A percentile compares a stretch with the other conserved stretches of the same genome.
phyloP scores from a whole-genome alignment of 2,113 vertebrate species.

The Colistium nudipinnis region DNA sequence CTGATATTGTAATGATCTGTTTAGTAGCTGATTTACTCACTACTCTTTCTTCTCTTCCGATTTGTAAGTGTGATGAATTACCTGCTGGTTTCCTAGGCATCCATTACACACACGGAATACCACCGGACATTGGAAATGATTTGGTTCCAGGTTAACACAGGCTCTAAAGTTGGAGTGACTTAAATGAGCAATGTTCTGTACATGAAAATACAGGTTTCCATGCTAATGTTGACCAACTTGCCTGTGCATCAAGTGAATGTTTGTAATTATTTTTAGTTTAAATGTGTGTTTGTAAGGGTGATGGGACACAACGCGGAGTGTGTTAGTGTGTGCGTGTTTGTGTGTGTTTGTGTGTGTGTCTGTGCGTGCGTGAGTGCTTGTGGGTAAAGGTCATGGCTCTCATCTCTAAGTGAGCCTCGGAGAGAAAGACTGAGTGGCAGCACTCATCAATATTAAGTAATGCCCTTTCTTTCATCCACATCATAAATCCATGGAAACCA shows the following conservation, averaged over 20 bases:
- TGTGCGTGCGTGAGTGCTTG: conserved; percentile 13
- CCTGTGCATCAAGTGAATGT: neutral
- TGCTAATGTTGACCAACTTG: conserved; percentile 4
- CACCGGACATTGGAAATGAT: conserved; percentile 54
- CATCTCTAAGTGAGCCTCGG: conserved; percentile 74
- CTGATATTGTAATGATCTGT: conserved; percentile 45
- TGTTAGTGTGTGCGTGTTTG: conserved; percentile 25
- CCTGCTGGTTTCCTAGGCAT: conserved; percentile 65
- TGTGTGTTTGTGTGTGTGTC: conserved; percentile 10
- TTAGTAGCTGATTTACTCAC: conserved; percentile 63
- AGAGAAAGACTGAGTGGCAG: conserved; percentile 71
- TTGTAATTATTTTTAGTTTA: neutral
- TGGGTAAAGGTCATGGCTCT: conserved; percentile 75
- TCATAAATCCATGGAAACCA: conserved; percentile 72
- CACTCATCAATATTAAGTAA: conserved; percentile 81
- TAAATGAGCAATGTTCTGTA: neutral
- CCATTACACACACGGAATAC: conserved; percentile 63
- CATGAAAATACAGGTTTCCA: conserved; percentile 3
- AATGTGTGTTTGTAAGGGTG: conserved; percentile 2
- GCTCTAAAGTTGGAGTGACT: conserved; percentile 29
- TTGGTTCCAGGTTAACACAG: conserved; percentile 38
- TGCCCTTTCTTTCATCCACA: conserved; percentile 77
- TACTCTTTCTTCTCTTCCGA: conserved; percentile 60
- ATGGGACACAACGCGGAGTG: no score
- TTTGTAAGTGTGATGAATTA: conserved; percentile 74